phyloP scores from a whole-genome alignment of 2,797 vertebrate species.

The Champsocephalus esox region DNA sequence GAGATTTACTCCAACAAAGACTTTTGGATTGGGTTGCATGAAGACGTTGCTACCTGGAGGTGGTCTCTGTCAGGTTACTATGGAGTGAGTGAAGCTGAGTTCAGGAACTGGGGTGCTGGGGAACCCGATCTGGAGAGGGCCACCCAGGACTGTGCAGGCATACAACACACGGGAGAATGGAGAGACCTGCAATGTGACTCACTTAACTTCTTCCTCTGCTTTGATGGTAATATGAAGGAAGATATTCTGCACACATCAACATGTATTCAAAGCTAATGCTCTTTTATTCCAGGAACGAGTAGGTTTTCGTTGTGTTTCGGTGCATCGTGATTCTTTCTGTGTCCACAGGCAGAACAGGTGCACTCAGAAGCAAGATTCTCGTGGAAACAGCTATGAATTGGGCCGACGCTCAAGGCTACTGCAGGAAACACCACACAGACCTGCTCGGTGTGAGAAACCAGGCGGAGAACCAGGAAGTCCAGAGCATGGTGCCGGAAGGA shows the following conservation, averaged over 20 bases:
- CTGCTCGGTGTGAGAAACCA: slow-evolving; percentile 37
- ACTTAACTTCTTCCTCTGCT: slow-evolving; percentile 26
- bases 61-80: slow-evolving; percentile 31
- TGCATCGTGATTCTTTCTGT: slow-evolving; percentile 9
- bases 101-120: slow-evolving; percentile 22
- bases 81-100: neutral
- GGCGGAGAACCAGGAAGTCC: slow-evolving; percentile 18
- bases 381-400: slow-evolving; percentile 11
- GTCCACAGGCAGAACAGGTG: neutral
- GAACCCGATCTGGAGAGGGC: neutral
- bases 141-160: slow-evolving; percentile 12
- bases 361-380: neutral
- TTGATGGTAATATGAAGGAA: slow-evolving; percentile 22
- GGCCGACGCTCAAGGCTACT: slow-evolving; percentile 28
- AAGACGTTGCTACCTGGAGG: slow-evolving; percentile 1
- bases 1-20: neutral
- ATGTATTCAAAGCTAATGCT: neutral
- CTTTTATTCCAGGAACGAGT: neutral
- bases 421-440: slow-evolving; percentile 32
- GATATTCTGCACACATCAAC: no score
- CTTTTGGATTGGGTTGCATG: slow-evolving; percentile 45
- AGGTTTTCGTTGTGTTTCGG: neutral
- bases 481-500: neutral
- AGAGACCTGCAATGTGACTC: slow-evolving; percentile 20
- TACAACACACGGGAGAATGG: slow-evolving; percentile 23